phyloP scores from a whole-genome alignment of 1,140 invertebrate genomes.

The Bicyclus anynana region DNA sequence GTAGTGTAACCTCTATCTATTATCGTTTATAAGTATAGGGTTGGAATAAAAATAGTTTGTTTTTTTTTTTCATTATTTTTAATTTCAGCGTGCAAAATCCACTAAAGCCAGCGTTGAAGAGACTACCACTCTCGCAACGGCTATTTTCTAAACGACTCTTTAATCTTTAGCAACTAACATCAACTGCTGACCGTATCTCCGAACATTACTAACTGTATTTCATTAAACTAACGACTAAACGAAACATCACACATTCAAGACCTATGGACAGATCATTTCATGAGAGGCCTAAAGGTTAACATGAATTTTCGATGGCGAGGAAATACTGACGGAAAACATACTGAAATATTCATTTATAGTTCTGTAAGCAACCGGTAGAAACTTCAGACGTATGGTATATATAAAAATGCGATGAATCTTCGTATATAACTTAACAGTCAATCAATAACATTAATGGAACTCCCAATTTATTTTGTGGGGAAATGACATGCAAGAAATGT shows the following conservation, averaged over 20 bases:
- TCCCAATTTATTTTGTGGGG: not conserved
- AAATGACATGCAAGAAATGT: not conserved
- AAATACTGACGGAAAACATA: slow-evolving; percentile 19
- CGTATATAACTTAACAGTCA: no score
- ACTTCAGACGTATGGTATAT: no score
- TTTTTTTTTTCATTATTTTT: no score
- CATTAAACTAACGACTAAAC: slow-evolving; percentile 41
- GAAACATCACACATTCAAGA: slow-evolving; percentile 46
- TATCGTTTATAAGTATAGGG: slow-evolving; percentile 54
- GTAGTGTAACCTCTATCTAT: slow-evolving; percentile 48
- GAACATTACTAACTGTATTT: slow-evolving; percentile 39
- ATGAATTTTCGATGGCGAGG: slow-evolving; percentile 32
- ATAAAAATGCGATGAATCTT: no score
- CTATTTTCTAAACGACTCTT: slow-evolving; percentile 40
- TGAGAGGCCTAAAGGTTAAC: slow-evolving; percentile 30
- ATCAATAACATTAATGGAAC: not conserved
- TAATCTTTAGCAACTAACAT: slow-evolving; percentile 35
- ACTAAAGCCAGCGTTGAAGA: slow-evolving; percentile 65
- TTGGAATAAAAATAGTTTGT: slow-evolving; percentile 71
- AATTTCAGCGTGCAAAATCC: slow-evolving; percentile 68
- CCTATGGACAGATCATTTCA: slow-evolving; percentile 60
- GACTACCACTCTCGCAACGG: slow-evolving; percentile 51
- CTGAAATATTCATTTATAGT: not conserved
- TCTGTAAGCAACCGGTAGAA: not conserved
- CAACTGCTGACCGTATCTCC: slow-evolving; percentile 40